Percentiles rank a stretch among this genome's conserved stretches.
Conservation (phyloP, 2,113 vertebrate genomes). For the Pogonocichla stellata region DNA sequence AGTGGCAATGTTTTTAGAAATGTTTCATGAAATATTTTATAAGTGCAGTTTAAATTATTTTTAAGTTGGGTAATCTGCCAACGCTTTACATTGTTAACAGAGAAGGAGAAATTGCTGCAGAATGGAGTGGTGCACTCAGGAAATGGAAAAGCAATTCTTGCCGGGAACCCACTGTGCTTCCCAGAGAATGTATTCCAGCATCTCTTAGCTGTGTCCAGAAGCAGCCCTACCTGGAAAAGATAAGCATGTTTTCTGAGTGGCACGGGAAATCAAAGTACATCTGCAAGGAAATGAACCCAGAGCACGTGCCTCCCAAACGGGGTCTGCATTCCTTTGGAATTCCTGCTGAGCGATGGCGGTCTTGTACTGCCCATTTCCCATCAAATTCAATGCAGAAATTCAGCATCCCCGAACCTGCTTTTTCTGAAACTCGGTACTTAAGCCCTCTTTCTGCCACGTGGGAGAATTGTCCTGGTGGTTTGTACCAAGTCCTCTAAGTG, state of each 20-base stretch:
- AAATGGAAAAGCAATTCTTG: background rate
- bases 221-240: background rate
- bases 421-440: background rate
- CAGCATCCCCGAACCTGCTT: background rate
- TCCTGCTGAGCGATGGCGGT: fast-evolving
- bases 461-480: background rate
- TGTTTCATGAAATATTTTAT: slow-evolving; percentile 62
- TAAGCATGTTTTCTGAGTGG: background rate
- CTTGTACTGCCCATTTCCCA: background rate
- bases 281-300: background rate
- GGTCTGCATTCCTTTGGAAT: background rate
- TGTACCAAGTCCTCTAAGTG: too few relatives aligned
- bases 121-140: background rate
- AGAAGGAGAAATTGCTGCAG: slow-evolving; percentile 4
- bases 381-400: background rate
- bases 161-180: background rate
- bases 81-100: slow-evolving; percentile 34
- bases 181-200: background rate
- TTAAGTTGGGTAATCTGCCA: slow-evolving; percentile 57
- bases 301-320: fast-evolving
- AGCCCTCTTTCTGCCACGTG: background rate
- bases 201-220: background rate
- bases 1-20: slow-evolving; percentile 52
- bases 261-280: background rate
- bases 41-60: slow-evolving; percentile 62